Evolutionary conservation across 2,888 invertebrate genomes (phyloP), one percentile per base, ranked within the genome.

Genomic region (Galerucella calmariensis): DNA sequence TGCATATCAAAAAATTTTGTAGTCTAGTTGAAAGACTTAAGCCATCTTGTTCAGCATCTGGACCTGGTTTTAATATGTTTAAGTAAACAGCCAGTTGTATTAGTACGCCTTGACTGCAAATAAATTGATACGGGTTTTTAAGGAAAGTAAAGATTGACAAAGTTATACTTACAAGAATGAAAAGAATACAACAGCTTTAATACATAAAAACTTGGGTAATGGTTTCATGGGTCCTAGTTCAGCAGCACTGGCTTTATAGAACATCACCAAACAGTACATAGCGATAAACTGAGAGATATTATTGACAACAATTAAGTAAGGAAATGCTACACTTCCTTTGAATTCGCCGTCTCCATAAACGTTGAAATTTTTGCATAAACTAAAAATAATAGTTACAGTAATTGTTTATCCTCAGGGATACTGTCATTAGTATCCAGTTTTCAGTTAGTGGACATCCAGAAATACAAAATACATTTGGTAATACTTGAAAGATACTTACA

Each of bases 121-220:
- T 67, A 73, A 63, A 41, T 41, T 41, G 9, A 41, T 35, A 35
- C 35, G 0, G 35, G 35, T 41, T 41, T 41, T 41, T 1, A 41
- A 41, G 35, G 14, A 65, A 46, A 20, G 14, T 35, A 11, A 66
- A 11, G 65, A 44, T 14, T 27, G 61, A 61, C n/a, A 11, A 35
- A 35, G 27, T 12, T 12, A 68, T 77, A 92, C 96, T 94, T 92
- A 98, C 98, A 98, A 98, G 89, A 98, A 98, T 65, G 98, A 98
- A 87, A 98, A 96, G 90, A 98, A 98, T 35, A 98, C 97, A 71
- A 98, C 97, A 80, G 97, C 96, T 89, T 98, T 98, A 81, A 98
- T 97, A 87, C 98, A 98, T 69, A 98, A 89, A 89, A 98, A 98
- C 88, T 98, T 98, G 65, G 96, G 95, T 79, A 98, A 91, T 0